Evolutionary conservation across 2,113 vertebrate species (phyloP).

Genomic region (Brachyistius frenatus): DNA sequence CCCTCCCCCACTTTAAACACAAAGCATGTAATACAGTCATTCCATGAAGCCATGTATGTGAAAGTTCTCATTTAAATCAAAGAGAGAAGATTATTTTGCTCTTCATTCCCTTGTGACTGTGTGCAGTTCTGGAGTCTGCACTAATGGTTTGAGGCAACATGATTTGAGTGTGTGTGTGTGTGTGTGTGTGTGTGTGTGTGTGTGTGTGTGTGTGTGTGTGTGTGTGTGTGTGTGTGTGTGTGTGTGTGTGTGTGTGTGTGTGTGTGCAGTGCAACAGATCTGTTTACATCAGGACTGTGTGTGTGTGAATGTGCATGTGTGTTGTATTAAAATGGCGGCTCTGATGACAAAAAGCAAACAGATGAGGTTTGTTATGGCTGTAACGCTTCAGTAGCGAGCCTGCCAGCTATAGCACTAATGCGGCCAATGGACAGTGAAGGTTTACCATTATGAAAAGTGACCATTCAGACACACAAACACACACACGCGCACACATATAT

Average conservation of each 20-base stretch:
- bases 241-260: not conserved
- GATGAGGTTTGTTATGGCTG: conserved; percentile 9
- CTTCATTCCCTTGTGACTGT: not conserved
- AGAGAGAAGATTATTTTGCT: not conserved
- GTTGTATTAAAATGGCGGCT: not conserved
- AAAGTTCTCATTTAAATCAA: not conserved
- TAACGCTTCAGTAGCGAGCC: not conserved
- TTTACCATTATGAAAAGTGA: not conserved
- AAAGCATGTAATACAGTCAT: no score
- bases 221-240: not conserved
- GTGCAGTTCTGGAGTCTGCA: not conserved
- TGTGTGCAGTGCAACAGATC: not conserved
- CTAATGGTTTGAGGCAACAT: conserved; percentile 30
- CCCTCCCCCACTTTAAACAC: no score
- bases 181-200: not conserved
- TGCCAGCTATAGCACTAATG: conserved; percentile 6
- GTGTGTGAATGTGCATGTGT: conserved; percentile 1
- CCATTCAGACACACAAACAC: not conserved
- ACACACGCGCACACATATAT: not conserved
- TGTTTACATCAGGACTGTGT: not conserved
- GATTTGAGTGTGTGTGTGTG: not conserved
- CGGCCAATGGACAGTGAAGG: not conserved
- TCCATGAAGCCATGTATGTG: no score
- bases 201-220: conserved; percentile 6
- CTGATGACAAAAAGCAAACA: conserved; percentile 16